Evolutionary conservation across 2,797 vertebrate species (phyloP).

Genomic region (Notoglanidium macrostoma): DNA sequence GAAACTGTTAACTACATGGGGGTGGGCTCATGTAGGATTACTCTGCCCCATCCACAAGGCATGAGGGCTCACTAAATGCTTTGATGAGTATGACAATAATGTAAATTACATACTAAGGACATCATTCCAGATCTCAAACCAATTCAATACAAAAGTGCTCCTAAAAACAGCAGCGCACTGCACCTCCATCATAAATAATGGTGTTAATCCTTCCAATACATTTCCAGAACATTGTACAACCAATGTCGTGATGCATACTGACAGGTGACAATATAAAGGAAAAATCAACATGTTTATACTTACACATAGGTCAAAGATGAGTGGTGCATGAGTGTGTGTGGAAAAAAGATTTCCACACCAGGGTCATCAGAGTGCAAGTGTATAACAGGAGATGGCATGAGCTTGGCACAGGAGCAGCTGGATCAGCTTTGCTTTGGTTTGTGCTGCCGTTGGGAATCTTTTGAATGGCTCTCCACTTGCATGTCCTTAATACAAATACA

Average conservation of each 20-base stretch:
- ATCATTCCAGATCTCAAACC: neutral
- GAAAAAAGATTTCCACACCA: conserved; percentile 70
- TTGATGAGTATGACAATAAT: neutral
- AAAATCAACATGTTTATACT: conserved; percentile 1
- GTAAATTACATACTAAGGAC: neutral
- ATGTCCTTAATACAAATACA: conserved; percentile 11
- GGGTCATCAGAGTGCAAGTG: conserved; percentile 61
- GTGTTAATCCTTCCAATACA: neutral
- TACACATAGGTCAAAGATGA: conserved; percentile 1
- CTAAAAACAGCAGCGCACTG: neutral
- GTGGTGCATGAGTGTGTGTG: conserved; percentile 16
- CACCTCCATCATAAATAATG: neutral
- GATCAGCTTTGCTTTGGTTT: conserved; percentile 6
- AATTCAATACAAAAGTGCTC: neutral
- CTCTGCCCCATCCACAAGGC: neutral
- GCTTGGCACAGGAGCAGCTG: conserved; percentile 59
- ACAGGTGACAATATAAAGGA: neutral
- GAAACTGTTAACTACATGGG: neutral
- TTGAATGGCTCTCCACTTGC: neutral
- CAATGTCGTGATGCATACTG: neutral
- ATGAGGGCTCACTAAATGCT: neutral
- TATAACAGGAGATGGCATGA: conserved; percentile 69
- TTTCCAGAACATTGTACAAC: neutral
- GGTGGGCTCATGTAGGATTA: neutral
- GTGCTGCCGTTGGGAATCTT: conserved; percentile 11